Percentiles rank a stretch among this genome's conserved stretches.
phyloP scores from a whole-genome alignment of 1,140 invertebrate species.

The Apis florea region DNA sequence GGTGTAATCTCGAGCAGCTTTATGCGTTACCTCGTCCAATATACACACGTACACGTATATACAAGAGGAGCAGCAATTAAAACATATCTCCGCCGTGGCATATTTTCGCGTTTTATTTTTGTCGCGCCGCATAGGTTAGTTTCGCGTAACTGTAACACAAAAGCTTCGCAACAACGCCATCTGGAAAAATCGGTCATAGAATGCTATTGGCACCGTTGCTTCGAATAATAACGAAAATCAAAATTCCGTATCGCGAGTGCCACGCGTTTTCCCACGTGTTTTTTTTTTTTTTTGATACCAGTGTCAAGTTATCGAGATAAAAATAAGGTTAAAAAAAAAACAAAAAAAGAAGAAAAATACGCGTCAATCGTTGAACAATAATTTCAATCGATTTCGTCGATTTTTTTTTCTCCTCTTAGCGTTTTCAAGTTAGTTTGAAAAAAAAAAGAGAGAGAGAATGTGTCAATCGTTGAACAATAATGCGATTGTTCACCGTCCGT shows the following conservation, averaged over 20 bases:
- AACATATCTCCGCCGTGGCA: neutral
- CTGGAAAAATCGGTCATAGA: neutral
- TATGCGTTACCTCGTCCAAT: neutral
- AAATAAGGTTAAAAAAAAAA: neutral
- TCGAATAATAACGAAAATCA: neutral
- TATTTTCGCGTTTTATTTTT: neutral
- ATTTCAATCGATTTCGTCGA: neutral
- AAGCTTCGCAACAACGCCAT: neutral
- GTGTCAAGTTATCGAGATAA: neutral
- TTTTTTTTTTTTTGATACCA: neutral
- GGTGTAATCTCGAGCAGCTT: neutral
- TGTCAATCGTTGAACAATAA: too few relatives aligned
- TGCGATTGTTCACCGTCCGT: too few relatives aligned
- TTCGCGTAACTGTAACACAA: neutral
- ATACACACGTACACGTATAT: too few relatives aligned
- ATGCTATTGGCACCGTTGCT: neutral
- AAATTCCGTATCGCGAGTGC: neutral
- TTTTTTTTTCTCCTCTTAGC: neutral
- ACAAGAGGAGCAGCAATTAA: neutral
- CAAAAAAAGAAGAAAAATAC: neutral
- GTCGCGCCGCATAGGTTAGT: neutral
- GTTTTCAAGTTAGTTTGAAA: too few relatives aligned
- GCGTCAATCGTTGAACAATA: conserved; percentile 7
- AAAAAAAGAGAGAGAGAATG: too few relatives aligned
- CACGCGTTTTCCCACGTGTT: neutral